A percentile compares a stretch with the other conserved stretches of the same genome.
phyloP scores from a whole-genome alignment of 1,140 invertebrate genomes.

The Drosophila azteca region DNA sequence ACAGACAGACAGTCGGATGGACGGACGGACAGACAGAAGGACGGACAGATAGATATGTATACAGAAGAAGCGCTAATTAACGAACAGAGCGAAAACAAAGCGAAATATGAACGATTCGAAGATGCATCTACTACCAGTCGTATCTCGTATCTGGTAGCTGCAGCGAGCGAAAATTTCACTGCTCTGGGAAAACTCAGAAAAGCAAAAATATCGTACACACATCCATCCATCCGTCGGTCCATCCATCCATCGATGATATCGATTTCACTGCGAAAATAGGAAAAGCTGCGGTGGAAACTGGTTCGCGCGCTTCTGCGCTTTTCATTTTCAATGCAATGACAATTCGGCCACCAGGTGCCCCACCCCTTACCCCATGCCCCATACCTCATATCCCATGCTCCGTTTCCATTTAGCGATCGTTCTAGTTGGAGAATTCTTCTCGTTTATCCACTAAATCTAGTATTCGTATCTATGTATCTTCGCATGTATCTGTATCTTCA shows the following conservation, averaged over 20 bases:
- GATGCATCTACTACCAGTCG: constrained; percentile 23
- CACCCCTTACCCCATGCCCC: constrained; percentile 32
- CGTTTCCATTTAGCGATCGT: constrained; percentile 34
- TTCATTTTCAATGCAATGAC: constrained; percentile 75
- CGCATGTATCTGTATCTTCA: constrained; percentile 23
- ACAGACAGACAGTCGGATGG: constrained; percentile 12
- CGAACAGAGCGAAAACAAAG: constrained; percentile 47
- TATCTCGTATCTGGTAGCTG: too few relatives aligned
- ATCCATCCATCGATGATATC: constrained; percentile 50
- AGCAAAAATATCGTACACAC: constrained; percentile 43
- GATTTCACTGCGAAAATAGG: constrained; percentile 65
- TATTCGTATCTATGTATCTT: neutral
- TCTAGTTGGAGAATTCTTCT: constrained; percentile 18
- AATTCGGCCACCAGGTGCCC: constrained; percentile 50
- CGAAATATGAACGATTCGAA: constrained; percentile 46
- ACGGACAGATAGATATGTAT: neutral
- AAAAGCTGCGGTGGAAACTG: constrained; percentile 59
- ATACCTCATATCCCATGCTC: constrained; percentile 12
- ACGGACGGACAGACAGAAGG: constrained; percentile 21
- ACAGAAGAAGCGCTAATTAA: constrained; percentile 65
- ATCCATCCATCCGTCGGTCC: neutral
- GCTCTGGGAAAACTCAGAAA: constrained; percentile 48
- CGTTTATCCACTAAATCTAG: neutral
- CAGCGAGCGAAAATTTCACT: constrained; percentile 56
- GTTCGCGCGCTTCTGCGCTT: constrained; percentile 61